phyloP scores from a whole-genome alignment of 2,113 vertebrate genomes.

The Centrocercus urophasianus region DNA sequence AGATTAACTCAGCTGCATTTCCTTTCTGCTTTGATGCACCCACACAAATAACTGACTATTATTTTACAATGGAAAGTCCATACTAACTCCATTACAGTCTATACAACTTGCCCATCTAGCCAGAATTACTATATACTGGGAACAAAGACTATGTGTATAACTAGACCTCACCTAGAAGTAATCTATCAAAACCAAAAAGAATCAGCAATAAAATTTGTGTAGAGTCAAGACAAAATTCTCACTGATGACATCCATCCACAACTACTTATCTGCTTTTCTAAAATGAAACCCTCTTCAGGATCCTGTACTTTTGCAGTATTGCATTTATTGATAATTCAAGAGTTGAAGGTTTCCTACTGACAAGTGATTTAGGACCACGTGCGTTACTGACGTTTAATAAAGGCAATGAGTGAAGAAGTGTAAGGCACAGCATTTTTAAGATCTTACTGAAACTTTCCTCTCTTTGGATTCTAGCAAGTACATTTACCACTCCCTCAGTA shows the following conservation, averaged over 20 bases:
- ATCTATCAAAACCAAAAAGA: not conserved
- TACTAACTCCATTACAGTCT: not conserved
- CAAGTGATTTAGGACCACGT: not conserved
- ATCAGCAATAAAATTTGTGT: not conserved
- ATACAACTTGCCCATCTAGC: not conserved
- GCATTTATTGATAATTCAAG: not conserved
- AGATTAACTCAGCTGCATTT: not conserved
- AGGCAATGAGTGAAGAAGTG: not conserved
- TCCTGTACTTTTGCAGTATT: not conserved
- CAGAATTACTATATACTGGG: not conserved
- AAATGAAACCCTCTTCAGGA: not conserved
- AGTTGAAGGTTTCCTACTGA: not conserved
- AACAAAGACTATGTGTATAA: not conserved
- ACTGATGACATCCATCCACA: not conserved
- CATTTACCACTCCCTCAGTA: not conserved
- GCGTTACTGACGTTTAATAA: not conserved
- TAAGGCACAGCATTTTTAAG: not conserved
- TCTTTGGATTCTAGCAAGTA: not conserved
- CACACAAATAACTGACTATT: not conserved
- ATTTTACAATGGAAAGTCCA: not conserved
- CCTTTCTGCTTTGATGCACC: not conserved
- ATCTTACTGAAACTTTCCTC: not conserved
- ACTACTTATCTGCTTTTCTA: not conserved
- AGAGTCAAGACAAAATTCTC: not conserved
- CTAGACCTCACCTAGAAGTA: not conserved